phyloP scores from a whole-genome alignment of 2,888 invertebrate genomes.

The Rhodophaea formosa region DNA sequence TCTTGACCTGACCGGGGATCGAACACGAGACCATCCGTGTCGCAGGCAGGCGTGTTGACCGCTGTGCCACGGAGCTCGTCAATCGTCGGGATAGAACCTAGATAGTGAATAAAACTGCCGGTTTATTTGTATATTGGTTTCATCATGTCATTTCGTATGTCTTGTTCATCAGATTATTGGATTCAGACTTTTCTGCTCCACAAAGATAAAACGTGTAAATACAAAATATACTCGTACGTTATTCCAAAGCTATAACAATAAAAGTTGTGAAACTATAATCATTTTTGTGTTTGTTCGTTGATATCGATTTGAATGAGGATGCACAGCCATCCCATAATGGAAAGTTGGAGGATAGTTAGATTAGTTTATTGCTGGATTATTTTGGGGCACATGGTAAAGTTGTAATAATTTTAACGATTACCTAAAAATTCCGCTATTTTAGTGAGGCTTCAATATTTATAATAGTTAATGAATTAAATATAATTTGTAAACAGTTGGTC shows the following conservation, averaged over 20 bases:
- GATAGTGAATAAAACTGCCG: no score
- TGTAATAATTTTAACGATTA: background rate
- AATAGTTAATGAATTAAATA: background rate
- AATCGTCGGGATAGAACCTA: no score
- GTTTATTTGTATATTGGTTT: no score
- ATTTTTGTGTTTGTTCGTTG: constrained; percentile 8
- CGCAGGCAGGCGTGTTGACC: no score
- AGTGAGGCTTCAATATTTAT: background rate
- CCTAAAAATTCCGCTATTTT: background rate
- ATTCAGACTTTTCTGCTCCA: no score
- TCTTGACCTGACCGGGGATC: no score
- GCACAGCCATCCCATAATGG: background rate
- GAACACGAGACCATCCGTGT: no score
- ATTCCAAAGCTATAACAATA: constrained; percentile 10
- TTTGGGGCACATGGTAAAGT: background rate
- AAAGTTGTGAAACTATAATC: background rate
- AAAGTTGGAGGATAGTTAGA: constrained; percentile 14
- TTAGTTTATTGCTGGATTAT: constrained; percentile 12
- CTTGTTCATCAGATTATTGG: no score
- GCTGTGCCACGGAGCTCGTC: no score
- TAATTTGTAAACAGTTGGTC: background rate
- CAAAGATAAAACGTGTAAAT: no score
- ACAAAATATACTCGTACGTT: background rate
- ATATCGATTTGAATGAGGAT: background rate
- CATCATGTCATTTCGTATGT: no score